Evolutionary conservation across 2,113 vertebrate species (phyloP).

Genomic region (Cardinalis cardinalis): DNA sequence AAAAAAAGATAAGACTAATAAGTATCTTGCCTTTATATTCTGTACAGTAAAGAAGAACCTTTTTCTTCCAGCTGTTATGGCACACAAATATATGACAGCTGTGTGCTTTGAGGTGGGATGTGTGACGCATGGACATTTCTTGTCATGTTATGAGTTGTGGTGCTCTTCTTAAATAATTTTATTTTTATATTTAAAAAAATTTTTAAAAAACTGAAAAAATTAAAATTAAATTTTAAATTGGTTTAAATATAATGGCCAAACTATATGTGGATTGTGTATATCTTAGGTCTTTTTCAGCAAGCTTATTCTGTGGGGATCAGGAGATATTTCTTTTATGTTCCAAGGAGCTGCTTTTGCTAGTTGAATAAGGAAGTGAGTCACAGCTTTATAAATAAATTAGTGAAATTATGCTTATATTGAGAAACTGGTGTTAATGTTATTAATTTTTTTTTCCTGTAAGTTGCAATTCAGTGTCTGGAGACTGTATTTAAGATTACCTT

Average conservation of each 20-base stretch:
- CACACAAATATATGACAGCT: neutral
- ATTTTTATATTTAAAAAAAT: neutral
- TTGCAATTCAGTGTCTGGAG: constrained; percentile 97
- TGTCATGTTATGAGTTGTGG: neutral
- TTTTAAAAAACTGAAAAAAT: neutral
- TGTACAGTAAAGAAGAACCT: neutral
- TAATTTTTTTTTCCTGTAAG: constrained; percentile 62
- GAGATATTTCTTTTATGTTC: neutral
- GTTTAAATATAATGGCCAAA: neutral
- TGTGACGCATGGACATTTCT: neutral
- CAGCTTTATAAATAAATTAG: neutral
- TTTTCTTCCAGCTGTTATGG: neutral
- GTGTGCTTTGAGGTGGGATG: neutral
- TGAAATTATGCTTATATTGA: neutral
- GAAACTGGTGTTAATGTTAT: neutral
- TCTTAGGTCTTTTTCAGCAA: neutral
- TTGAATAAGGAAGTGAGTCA: neutral
- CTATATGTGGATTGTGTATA: neutral
- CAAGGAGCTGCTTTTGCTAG: neutral
- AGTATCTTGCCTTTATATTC: neutral
- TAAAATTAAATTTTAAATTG: neutral
- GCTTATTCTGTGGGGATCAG: neutral
- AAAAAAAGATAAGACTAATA: neutral
- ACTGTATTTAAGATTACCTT: constrained; percentile 93
- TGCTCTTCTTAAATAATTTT: neutral